phyloP scores from a whole-genome alignment of 2,797 vertebrate genomes.

The Aphelocoma californica region DNA sequence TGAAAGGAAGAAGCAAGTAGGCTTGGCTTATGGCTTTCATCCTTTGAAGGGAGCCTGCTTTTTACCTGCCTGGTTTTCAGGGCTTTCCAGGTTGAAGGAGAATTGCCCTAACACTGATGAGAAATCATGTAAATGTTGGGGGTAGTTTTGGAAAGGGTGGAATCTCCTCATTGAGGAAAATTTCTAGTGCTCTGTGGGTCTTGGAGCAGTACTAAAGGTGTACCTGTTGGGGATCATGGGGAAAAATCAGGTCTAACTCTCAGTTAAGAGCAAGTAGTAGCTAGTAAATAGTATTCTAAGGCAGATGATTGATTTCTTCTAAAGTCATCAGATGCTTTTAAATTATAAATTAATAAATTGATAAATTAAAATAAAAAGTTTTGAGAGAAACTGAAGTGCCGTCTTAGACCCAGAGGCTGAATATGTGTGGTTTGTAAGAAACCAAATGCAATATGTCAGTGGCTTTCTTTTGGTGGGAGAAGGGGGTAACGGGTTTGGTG shows the following conservation, averaged over 20 bases:
- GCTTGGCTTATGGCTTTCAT: not conserved
- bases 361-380: not conserved
- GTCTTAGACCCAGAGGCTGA: not conserved
- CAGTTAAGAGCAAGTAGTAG: not conserved
- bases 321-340: not conserved
- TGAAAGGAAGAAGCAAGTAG: not conserved
- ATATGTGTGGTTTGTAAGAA: not conserved
- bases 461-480: too few relatives aligned
- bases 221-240: not conserved
- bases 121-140: not conserved
- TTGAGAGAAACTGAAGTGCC: not conserved
- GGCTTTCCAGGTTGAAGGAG: not conserved
- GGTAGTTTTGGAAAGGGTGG: too few relatives aligned
- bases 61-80: not conserved
- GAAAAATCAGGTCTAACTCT: not conserved
- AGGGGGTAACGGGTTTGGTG: fast-evolving
- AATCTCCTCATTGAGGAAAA: not conserved
- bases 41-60: not conserved
- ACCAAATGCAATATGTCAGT: not conserved
- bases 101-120: not conserved
- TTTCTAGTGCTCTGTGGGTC: not conserved
- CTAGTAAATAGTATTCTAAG: not conserved
- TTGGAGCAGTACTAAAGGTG: not conserved
- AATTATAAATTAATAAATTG: not conserved
- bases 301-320: not conserved